Conservation (phyloP, 1,140 invertebrate genomes). For the Varroa destructor region DNA sequence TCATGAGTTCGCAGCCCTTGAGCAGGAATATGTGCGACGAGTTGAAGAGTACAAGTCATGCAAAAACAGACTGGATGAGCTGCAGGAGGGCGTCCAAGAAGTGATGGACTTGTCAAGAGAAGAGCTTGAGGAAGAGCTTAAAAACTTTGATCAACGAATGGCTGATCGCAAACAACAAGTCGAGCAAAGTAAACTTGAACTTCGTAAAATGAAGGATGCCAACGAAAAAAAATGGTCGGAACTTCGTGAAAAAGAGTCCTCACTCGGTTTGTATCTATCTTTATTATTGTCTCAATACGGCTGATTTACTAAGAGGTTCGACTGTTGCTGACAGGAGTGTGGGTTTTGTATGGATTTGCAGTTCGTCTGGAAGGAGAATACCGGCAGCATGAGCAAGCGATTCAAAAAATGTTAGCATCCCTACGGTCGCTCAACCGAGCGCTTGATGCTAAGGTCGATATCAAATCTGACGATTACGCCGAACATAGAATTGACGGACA, state of each 20-base stretch:
- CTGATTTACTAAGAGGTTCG: too few relatives aligned
- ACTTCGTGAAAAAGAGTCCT: neutral
- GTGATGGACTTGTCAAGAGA: constrained; percentile 9
- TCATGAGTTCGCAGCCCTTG: neutral
- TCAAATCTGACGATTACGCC: neutral
- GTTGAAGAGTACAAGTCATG: constrained; percentile 7
- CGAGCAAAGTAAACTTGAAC: neutral
- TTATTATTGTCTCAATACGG: neutral
- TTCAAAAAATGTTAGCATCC: neutral
- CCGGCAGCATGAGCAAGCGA: constrained; percentile 2
- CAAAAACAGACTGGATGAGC: constrained; percentile 1
- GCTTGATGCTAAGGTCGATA: neutral
- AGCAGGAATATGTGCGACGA: constrained; percentile 6
- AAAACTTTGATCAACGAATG: constrained; percentile 11
- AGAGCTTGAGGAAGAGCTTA: constrained; percentile 20
- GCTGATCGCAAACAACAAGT: neutral
- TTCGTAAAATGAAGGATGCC: neutral
- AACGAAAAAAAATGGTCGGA: constrained; percentile 18
- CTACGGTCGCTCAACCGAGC: constrained; percentile 1
- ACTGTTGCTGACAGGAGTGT: too few relatives aligned
- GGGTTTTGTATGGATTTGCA: neutral
- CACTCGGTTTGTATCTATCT: neutral
- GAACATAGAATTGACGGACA: neutral
- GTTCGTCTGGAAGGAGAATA: constrained; percentile 5
- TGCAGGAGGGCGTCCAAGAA: neutral